These are phyloP conservation scores for Limnodromus scolopaceus DNA, from an alignment of 2,797 vertebrate genomes.

Conservation along the genomic window DNA sequence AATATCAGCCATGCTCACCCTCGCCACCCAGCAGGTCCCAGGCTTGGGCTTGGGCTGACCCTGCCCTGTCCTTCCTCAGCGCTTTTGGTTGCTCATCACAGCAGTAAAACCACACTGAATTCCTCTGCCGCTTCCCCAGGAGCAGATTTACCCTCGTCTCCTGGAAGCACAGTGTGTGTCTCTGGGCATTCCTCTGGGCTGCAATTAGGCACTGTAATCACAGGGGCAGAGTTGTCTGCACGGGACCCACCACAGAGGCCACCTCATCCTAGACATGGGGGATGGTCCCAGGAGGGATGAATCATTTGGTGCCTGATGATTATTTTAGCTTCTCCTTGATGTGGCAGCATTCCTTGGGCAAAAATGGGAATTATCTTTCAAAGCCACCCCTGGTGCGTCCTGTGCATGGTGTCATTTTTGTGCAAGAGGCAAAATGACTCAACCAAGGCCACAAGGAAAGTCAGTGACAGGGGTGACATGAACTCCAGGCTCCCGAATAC, in stretches of 20 bases:
- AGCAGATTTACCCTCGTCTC: not conserved
- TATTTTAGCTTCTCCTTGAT: slow-evolving; percentile 2
- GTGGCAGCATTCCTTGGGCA: not conserved
- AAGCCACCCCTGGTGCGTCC: not conserved
- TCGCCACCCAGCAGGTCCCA: not conserved
- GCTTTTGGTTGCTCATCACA: rapidly evolving
- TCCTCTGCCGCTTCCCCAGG: not conserved
- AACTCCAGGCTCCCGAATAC: not conserved
- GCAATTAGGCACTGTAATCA: not conserved
- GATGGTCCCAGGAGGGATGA: not conserved
- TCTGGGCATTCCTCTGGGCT: not conserved
- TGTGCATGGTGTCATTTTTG: not conserved
- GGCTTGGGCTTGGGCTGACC: not conserved
- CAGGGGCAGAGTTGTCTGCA: not conserved
- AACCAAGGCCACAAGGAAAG: not conserved
- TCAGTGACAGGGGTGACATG: rapidly evolving
- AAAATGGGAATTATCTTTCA: not conserved
- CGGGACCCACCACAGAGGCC: slow-evolving; percentile 1
- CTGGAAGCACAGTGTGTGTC: not conserved
- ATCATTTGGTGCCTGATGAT: not conserved
- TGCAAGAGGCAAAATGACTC: not conserved
- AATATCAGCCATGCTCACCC: not conserved
- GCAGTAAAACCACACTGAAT: not conserved
- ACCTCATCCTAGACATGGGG: rapidly evolving
- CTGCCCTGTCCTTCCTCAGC: not conserved